Percentiles rank a stretch among this genome's conserved stretches.
phyloP scores from a whole-genome alignment of 2,888 invertebrate genomes.

The Agrochola lota region DNA sequence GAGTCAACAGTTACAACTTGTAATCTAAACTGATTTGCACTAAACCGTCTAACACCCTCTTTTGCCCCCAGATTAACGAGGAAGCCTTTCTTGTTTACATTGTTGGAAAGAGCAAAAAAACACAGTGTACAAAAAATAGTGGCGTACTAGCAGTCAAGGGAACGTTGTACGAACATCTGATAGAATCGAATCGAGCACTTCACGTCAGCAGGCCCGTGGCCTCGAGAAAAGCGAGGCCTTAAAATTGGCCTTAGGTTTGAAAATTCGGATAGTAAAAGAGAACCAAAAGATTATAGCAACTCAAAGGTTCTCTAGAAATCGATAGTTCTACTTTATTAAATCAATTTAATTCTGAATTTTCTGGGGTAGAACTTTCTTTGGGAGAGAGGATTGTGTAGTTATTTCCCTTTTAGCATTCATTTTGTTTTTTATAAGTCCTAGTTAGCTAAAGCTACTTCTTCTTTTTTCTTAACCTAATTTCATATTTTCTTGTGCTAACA shows the following conservation, averaged over 20 bases:
- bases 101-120: constrained; percentile 55
- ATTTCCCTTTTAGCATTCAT: not conserved
- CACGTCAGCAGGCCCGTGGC: constrained; percentile 72
- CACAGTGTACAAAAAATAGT: constrained; percentile 57
- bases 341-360: no score
- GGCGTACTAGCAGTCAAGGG: constrained; percentile 60
- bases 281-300: not conserved
- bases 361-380: not conserved
- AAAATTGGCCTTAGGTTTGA: constrained; percentile 25
- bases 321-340: not conserved
- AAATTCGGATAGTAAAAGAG: not conserved
- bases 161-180: constrained; percentile 73
- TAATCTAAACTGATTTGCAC: constrained; percentile 42
- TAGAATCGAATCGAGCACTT: constrained; percentile 80
- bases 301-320: not conserved
- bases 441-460: not conserved
- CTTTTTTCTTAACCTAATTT: not conserved
- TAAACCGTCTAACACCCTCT: constrained; percentile 30
- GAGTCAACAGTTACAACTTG: constrained; percentile 9
- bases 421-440: not conserved
- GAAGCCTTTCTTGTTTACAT: constrained; percentile 54
- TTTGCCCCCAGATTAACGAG: constrained; percentile 36
- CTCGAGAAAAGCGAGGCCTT: constrained; percentile 59
- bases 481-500: not conserved
- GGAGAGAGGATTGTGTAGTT: not conserved